Evolutionary conservation across 2,113 vertebrate species (phyloP).

Genomic region (Hippocampus comes): DNA sequence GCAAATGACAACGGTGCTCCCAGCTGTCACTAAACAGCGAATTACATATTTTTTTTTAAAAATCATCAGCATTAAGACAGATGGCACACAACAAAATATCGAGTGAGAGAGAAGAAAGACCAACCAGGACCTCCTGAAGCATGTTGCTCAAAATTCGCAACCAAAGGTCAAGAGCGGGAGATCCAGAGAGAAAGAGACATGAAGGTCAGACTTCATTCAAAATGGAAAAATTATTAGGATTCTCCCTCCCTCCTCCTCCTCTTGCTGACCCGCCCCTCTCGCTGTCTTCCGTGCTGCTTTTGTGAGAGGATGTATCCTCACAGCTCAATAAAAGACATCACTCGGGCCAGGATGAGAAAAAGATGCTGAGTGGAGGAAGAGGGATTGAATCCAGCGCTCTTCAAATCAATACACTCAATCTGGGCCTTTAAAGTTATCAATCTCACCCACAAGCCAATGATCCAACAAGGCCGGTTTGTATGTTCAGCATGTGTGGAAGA

Average conservation of each 20-base stretch:
- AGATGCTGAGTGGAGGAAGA: constrained; percentile 45
- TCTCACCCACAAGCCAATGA: constrained; percentile 17
- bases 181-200: constrained; percentile 43
- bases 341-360: constrained; percentile 46
- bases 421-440: constrained; percentile 21
- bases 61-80: constrained; percentile 56
- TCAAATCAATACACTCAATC: constrained; percentile 36
- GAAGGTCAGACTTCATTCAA: constrained; percentile 69
- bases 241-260: constrained; percentile 29
- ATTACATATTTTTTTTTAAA: constrained; percentile 47
- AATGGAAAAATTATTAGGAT: constrained; percentile 64
- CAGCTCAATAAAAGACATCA: constrained; percentile 48
- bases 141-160: constrained; percentile 37
- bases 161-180: constrained; percentile 16
- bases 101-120: constrained; percentile 15
- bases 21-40: constrained; percentile 69
- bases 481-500: not conserved
- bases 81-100: constrained; percentile 23
- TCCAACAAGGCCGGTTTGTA: not conserved
- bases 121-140: constrained; percentile 16
- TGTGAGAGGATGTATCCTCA: constrained; percentile 59
- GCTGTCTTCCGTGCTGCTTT: constrained; percentile 46
- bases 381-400: constrained; percentile 39
- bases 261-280: not conserved
- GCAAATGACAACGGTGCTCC: constrained; percentile 61